Conservation (phyloP, 2,113 vertebrate genomes). For the Epinephelus cyanopodus region DNA sequence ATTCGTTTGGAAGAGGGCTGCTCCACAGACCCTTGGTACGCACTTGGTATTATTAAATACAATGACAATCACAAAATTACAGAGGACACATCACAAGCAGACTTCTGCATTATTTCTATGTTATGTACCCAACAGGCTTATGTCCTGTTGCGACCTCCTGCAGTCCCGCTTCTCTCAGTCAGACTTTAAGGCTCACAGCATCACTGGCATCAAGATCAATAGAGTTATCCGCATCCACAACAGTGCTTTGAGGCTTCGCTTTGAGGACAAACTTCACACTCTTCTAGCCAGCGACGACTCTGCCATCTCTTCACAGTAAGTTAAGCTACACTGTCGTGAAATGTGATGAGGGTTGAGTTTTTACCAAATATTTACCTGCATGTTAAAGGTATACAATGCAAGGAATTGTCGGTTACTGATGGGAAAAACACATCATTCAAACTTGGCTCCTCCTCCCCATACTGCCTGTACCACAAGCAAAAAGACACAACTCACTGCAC, state of each 20-base stretch:
- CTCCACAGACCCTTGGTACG: conserved; percentile 84
- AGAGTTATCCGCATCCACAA: conserved; percentile 87
- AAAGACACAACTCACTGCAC: too few species aligned
- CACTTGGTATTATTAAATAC: background rate
- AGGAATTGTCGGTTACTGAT: too few species aligned
- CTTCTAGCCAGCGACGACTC: conserved; percentile 79
- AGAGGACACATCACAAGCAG: background rate
- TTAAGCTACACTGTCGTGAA: conserved; percentile 23
- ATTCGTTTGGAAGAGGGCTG: conserved; percentile 89
- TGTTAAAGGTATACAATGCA: background rate
- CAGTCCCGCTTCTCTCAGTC: conserved; percentile 85
- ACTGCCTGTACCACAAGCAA: too few species aligned
- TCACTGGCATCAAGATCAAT: conserved; percentile 86
- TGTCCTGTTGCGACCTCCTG: conserved; percentile 86
- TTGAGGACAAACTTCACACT: conserved; percentile 87
- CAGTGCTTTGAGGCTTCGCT: conserved; percentile 85
- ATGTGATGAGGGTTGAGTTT: background rate
- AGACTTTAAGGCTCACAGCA: conserved; percentile 83
- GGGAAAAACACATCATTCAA: too few species aligned
- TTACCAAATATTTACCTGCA: background rate
- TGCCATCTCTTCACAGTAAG: conserved; percentile 74
- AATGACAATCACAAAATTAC: background rate
- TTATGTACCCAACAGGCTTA: conserved; percentile 82
- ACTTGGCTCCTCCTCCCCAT: too few species aligned
- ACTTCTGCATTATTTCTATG: background rate